Evolutionary conservation across 2,113 vertebrate genomes (phyloP), one percentile per base, ranked within the genome.

Genomic region (Erythrocebus patas): DNA sequence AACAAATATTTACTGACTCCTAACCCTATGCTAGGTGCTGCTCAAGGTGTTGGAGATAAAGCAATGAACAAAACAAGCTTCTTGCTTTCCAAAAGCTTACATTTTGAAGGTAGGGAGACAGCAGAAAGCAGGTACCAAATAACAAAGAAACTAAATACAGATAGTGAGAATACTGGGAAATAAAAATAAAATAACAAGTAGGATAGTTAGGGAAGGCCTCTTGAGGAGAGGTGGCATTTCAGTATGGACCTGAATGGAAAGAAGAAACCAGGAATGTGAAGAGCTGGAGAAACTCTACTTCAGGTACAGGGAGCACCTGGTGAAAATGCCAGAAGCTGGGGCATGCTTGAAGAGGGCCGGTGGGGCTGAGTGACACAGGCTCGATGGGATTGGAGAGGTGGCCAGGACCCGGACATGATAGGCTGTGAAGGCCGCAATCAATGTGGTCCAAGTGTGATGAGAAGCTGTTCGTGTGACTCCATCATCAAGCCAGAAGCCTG

Each of bases 1-100:
- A 82, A 91, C 50, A 85, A 59, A 32, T 87, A 52, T 79, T 90
- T 78, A 57, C n/a, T 40, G 32, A 85, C 32, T 72, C 61, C 22
- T 75, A 95, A 30, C 38, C 61, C 64, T 82, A 48, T 16, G 8
- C 12, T 92, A 3, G 59, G 32, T 80, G 43, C 35, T 76, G 20
- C 43, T 94, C 27, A 66, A 87, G 40, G n/a, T 84, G 43, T 84
- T 80, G 20, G 84, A n/a, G 48, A 55, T 83, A 72, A 5, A 81
- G 3, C 57, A 78, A 18, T 76, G 52, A 89, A 50, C 18, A 93
- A 50, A 88, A 27, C 17, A 76, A 72, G 23, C n/a, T 64, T 91
- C 30, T 94, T 59, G 35, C 23, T 79, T 83, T 86, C 40, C 40
- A 52, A 35, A 61, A 52, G 23, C 2, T 32, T 86, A 16, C 17